Evolutionary conservation across 2,797 vertebrate species (phyloP), one percentile per base, ranked within the genome.

Genomic region (Lacerta agilis): DNA sequence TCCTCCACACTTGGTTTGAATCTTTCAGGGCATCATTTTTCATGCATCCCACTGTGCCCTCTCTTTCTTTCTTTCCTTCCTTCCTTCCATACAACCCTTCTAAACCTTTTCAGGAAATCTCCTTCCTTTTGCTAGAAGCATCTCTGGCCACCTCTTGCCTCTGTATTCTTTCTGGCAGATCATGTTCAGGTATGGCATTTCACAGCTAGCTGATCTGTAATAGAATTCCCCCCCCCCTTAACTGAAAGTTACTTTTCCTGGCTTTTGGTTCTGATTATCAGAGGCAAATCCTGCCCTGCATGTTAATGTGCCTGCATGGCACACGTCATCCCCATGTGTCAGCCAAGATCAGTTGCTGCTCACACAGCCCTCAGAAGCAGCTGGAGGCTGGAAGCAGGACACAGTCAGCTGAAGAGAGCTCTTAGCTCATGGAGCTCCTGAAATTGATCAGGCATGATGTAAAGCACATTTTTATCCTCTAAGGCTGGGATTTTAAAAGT

Each of bases 181-280:
- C 91, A 82, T 91, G 94, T 81, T 89, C 87, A 92, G 93, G 91
- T 91, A 91, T 77, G 8, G 88, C 27, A 89, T 95, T 96, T 96
- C 96, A 95, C 92, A 96, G 95, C 82, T 0, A 23, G 88, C 71
- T 94, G 93, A 90, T 89, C 90, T 64, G 85, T 92, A 95, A 95
- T 93, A 84, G 90, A 80, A 94, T 95, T 95, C 25, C 83, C 9
- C 1, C 5, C 11, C 69, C 6, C 43, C 49, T 15, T 55, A 15
- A 36, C 27, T 75, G 55, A 69, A 90, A 94, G 88, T 82, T 86
- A 73, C 89, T 95, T 95, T 73, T 91, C 89, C 92, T 25, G 89
- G 87, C 91, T 92, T 38, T 90, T 36, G 10, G 81, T 93, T 89
- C 87, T 90, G 95, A 94, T 95, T 77, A 95, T 79, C 78, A 76